Evolutionary conservation across 1,140 invertebrate species (phyloP).

Genomic region (Zaprionus davidi): DNA sequence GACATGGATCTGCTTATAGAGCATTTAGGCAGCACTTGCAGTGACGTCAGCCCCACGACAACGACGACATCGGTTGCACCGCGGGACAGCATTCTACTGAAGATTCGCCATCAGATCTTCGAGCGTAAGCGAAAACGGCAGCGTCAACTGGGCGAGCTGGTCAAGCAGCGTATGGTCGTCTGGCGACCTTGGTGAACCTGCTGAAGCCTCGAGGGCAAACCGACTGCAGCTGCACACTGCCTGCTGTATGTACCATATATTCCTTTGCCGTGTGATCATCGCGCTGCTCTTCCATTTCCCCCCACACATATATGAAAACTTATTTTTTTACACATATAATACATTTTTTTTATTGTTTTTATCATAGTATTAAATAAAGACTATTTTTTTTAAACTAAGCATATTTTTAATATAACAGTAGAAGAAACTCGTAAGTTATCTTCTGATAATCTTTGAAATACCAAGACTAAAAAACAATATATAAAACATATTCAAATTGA

Average conservation of each 20-base stretch:
- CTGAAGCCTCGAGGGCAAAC: slow-evolving; percentile 19
- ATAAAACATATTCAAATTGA: not conserved
- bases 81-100: slow-evolving; percentile 73
- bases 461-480: not conserved
- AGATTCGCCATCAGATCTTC: slow-evolving; percentile 79
- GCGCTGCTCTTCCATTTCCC: slow-evolving; percentile 65
- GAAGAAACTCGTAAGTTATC: too few relatives aligned
- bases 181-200: slow-evolving; percentile 74
- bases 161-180: slow-evolving; percentile 65
- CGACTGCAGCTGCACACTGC: not conserved
- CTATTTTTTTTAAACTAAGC: slow-evolving; percentile 39
- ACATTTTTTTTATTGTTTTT: slow-evolving; percentile 36
- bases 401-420: not conserved
- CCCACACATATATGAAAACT: not conserved
- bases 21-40: slow-evolving; percentile 44
- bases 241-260: slow-evolving; percentile 58
- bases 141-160: slow-evolving; percentile 58
- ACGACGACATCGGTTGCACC: slow-evolving; percentile 22
- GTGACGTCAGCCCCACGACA: not conserved
- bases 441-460: too few relatives aligned
- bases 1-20: slow-evolving; percentile 69
- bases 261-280: slow-evolving; percentile 64
- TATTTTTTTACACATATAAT: not conserved
- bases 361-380: slow-evolving; percentile 40
- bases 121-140: slow-evolving; percentile 72